A percentile compares a stretch with the other conserved stretches of the same genome.
phyloP scores from a whole-genome alignment of 2,113 vertebrate genomes.

The Datnioides undecimradiatus region DNA sequence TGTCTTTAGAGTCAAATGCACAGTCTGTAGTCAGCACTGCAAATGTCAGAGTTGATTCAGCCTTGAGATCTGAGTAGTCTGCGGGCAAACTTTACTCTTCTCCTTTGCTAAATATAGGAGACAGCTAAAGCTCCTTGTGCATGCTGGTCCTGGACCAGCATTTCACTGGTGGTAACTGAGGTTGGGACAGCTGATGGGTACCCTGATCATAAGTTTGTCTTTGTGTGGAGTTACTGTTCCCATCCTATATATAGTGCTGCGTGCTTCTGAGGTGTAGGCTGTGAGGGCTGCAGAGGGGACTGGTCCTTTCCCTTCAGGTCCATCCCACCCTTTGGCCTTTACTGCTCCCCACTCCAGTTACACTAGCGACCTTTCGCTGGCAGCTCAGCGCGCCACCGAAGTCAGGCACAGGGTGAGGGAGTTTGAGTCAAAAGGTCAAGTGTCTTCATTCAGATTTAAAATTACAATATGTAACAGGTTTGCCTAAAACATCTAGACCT shows the following conservation, averaged over 20 bases:
- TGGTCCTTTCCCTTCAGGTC: slow-evolving; percentile 49
- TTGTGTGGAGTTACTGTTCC: slow-evolving; percentile 60
- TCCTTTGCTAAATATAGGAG: slow-evolving; percentile 83
- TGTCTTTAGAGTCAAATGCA: slow-evolving; percentile 8
- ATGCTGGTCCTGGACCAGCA: not conserved
- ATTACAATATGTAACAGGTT: too few relatives aligned
- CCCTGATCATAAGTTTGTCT: slow-evolving; percentile 35
- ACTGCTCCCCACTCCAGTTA: slow-evolving; percentile 83
- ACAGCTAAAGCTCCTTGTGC: not conserved
- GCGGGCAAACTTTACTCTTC: slow-evolving; percentile 69
- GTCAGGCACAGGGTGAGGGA: slow-evolving; percentile 55
- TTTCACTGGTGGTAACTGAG: slow-evolving; percentile 7
- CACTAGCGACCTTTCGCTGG: slow-evolving; percentile 84
- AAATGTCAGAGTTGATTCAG: slow-evolving; percentile 80
- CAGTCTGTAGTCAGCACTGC: slow-evolving; percentile 63
- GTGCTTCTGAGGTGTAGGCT: slow-evolving; percentile 7
- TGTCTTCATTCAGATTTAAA: slow-evolving; percentile 49
- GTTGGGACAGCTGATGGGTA: slow-evolving; percentile 4
- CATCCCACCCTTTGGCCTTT: slow-evolving; percentile 85
- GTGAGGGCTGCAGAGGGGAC: not conserved
- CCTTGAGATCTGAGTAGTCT: slow-evolving; percentile 33
- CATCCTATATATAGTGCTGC: slow-evolving; percentile 60
- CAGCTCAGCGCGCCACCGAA: slow-evolving; percentile 52
- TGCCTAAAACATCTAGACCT: too few relatives aligned
- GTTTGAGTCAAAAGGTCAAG: slow-evolving; percentile 73